Conservation (phyloP, 2,888 invertebrate genomes). For the Melinaea marsaeus region DNA sequence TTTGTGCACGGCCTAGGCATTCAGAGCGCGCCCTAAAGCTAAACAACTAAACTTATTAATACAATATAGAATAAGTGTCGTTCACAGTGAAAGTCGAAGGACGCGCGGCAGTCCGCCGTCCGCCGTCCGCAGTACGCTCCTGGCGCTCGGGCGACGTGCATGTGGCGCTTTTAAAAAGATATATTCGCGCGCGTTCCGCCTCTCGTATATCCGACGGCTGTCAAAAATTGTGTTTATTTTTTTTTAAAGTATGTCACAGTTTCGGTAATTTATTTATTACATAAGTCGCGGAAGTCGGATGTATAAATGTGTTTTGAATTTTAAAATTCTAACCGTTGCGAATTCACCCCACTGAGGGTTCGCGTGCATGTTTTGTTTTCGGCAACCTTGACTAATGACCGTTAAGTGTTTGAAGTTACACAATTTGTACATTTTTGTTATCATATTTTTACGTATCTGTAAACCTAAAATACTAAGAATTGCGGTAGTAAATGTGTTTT, state of each 20-base stretch:
- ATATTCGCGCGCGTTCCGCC: conserved; percentile 22
- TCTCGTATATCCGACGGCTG: conserved; percentile 20
- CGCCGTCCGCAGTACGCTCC: conserved; percentile 41
- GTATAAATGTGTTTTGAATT: conserved; percentile 18
- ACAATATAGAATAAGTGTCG: conserved; percentile 38
- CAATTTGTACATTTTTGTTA: conserved; percentile 11
- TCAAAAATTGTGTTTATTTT: conserved; percentile 56
- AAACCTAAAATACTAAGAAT: neutral
- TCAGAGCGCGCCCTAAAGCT: conserved; percentile 30
- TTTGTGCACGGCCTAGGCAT: conserved; percentile 25
- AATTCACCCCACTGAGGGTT: conserved; percentile 40
- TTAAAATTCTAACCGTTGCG: conserved; percentile 37
- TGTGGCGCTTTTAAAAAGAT: conserved; percentile 33
- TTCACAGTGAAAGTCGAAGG: conserved; percentile 71
- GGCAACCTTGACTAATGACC: conserved; percentile 29
- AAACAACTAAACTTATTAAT: conserved; percentile 12
- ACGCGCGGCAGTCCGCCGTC: conserved; percentile 43
- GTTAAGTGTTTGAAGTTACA: conserved; percentile 19
- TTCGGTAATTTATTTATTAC: conserved; percentile 42
- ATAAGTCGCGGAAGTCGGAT: conserved; percentile 29
- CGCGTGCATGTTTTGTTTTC: conserved; percentile 40
- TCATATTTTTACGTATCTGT: conserved; percentile 9
- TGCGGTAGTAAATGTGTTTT: neutral
- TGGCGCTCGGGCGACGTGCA: conserved; percentile 39
- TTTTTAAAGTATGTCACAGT: conserved; percentile 68